Base-by-base conservation (phyloP, 2,113 vertebrate genomes). In the Peromyscus maniculatus region DNA sequence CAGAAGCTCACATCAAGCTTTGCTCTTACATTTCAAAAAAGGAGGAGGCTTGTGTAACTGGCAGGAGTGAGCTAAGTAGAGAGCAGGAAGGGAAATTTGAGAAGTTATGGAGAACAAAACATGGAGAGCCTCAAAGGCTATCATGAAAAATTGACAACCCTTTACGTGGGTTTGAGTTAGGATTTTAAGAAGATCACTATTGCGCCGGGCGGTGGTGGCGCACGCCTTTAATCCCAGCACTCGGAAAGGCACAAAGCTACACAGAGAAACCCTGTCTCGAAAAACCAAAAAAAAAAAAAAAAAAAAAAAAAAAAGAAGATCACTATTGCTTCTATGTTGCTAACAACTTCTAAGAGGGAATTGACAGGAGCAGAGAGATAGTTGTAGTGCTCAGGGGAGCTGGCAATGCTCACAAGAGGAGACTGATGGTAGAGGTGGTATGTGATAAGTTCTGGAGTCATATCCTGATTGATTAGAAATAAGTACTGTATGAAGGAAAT, bases 101-200 rank as follows among this genome's bases (percentile, higher is more conserved):
- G 52, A 17, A n/a, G 33, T n/a, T 64, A 43, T 49, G 26, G n/a
- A 57, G 2, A 52, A 22, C 36, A 66, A 36, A 89, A 43, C 21
- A 67, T 4, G 6, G 64, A 71, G 87, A 17, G n/a, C 22, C 4
- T 49, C 43, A 3, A 21, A 26, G 10, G 24, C 21, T 89, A 31
- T 12, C 57, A 36, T 80, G 89, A 89, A 87, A 79, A 82, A 2
- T 6, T 39, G 24, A 19, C n/a, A 46, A 62, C 12, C 4, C 33
- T 88, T 5, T 16, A 28, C n/a, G 31, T 59, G 36, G 28, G 22
- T 22, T 75, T 80, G 31, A 52, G 22, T 88, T 80, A 66, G 49
- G 90, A 36, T 74, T 71, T 89, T 43, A 49, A 87, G 77, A 96
- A 77, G 88, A 87, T 64, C n/a, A n/a, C n/a, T n/a, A n/a, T n/a